Percentiles rank a stretch among this genome's conserved stretches.
These are phyloP conservation scores for Eupithecia abbreviata DNA, from an alignment of 2,888 invertebrate species.

Conservation along the genomic window DNA sequence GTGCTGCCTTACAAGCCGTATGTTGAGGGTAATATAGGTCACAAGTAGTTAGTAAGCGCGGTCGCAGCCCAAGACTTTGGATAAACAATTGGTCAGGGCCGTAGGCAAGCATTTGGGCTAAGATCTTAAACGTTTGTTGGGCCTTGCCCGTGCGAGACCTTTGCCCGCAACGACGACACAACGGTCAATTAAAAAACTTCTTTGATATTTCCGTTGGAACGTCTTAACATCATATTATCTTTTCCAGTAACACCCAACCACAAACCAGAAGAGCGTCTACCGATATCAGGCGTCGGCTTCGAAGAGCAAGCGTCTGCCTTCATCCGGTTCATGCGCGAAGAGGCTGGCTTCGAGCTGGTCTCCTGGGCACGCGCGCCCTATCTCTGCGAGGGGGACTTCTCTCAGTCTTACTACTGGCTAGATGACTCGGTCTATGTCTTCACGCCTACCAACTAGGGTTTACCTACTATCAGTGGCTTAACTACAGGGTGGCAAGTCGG, in stretches of 20 bases:
- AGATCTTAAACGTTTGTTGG: too few species aligned
- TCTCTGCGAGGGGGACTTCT: slow-evolving; percentile 97
- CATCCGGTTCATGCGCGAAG: slow-evolving; percentile 81
- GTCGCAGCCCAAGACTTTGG: too few species aligned
- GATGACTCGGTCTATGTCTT: slow-evolving; percentile 95
- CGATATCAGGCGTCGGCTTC: slow-evolving; percentile 86
- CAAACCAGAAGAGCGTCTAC: slow-evolving; percentile 87
- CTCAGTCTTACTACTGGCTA: slow-evolving; percentile 95
- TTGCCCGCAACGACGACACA: too few species aligned
- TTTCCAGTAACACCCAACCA: slow-evolving; percentile 86
- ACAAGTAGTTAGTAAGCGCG: too few species aligned
- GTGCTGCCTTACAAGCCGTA: too few species aligned
- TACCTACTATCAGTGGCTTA: not conserved
- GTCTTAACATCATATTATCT: not conserved
- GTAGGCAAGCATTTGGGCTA: too few species aligned
- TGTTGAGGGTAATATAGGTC: too few species aligned
- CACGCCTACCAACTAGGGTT: slow-evolving; percentile 58
- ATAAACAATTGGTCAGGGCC: too few species aligned
- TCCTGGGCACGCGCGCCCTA: slow-evolving; percentile 97
- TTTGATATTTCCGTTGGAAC: not conserved
- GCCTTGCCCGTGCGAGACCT: too few species aligned
- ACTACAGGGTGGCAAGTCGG: too few species aligned
- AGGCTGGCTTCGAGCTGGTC: slow-evolving; percentile 90
- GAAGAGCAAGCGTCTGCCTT: slow-evolving; percentile 92
- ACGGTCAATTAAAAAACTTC: not conserved